phyloP scores from a whole-genome alignment of 2,888 invertebrate genomes.

The Nineta flava region DNA sequence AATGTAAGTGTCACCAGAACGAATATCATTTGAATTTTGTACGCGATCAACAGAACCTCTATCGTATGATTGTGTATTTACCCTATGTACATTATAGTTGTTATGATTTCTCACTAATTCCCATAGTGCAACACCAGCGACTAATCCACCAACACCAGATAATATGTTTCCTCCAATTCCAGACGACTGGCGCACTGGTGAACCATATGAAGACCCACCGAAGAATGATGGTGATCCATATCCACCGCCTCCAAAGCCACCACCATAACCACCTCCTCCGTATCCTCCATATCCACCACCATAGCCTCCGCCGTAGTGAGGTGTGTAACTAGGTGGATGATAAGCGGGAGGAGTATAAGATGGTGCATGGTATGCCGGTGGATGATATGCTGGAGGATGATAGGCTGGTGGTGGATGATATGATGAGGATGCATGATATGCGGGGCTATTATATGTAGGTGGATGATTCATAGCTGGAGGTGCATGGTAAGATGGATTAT shows the following conservation, averaged over 20 bases:
- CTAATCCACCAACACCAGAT: not conserved
- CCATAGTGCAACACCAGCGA: slow-evolving; percentile 6
- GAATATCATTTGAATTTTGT: not conserved
- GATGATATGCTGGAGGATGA: slow-evolving; percentile 3
- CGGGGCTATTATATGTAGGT: not conserved
- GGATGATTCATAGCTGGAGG: not conserved
- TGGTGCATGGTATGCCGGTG: not conserved
- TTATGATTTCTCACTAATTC: slow-evolving; percentile 6
- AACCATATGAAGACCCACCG: not conserved
- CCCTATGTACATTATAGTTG: slow-evolving; percentile 1
- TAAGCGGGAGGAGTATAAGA: slow-evolving; percentile 2
- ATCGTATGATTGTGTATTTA: not conserved
- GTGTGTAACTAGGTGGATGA: not conserved
- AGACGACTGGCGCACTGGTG: not conserved
- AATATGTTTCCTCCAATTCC: slow-evolving; percentile 1
- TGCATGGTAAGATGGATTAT: not conserved
- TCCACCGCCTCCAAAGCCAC: slow-evolving; percentile 1
- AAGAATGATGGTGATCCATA: not conserved
- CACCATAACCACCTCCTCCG: slow-evolving; percentile 4
- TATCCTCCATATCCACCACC: slow-evolving; percentile 11
- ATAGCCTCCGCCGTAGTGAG: slow-evolving; percentile 5
- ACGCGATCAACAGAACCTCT: not conserved
- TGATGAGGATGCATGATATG: not conserved
- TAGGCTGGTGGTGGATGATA: not conserved
- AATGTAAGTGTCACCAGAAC: slow-evolving; percentile 5